Base-by-base conservation (phyloP, 2,888 invertebrate genomes). In the Chrysina gloriosa region DNA sequence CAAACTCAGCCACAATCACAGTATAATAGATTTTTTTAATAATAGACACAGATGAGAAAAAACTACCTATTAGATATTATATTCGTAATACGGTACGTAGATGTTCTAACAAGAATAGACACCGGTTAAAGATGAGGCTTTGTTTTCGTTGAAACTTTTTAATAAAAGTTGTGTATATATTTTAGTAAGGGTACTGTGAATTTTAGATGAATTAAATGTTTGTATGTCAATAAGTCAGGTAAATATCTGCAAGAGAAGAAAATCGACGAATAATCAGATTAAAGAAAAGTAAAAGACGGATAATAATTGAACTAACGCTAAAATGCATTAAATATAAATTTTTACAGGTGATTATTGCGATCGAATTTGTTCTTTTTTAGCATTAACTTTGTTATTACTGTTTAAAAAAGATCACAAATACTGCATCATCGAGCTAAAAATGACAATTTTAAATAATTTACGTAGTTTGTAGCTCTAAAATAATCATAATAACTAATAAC, bases 131-230 rank as follows among this genome's bases (percentile, higher is more conserved):
- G 14, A 31, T 9, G 31, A 42, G 42, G 36, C 42, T 42, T 58
- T 58, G 58, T 42, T 58, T 58, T 58, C 25, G 42, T 58, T 58
- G 58, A 27, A 58, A 58, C 58, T 25, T 58, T 42, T 58, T 42
- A 29, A 31, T 52, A 19, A 61, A 39, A 58, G 58, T 42, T 58
- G 58, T 61, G 29, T 27, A 52, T 52, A 61, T 61, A 56, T 42
- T 45, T 42, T 61, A 61, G 42, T 61, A 42, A 61, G 58, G 42
- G 29, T 27, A 61, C 58, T 61, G 58, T 61, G 58, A 61, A 61
- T 25, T 11, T 42, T 52, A 61, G 58, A 27, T 61, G 25, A 61
- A 61, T 61, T 61, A 42, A 25, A 61, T 45, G 58, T 61, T 61
- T 42, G 58, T 61, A 50, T 47, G 23, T 47, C 23, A 47, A 47